Percentiles rank a stretch among this genome's conserved stretches.
phyloP scores from a whole-genome alignment of 2,113 vertebrate species.

The Passer domesticus region DNA sequence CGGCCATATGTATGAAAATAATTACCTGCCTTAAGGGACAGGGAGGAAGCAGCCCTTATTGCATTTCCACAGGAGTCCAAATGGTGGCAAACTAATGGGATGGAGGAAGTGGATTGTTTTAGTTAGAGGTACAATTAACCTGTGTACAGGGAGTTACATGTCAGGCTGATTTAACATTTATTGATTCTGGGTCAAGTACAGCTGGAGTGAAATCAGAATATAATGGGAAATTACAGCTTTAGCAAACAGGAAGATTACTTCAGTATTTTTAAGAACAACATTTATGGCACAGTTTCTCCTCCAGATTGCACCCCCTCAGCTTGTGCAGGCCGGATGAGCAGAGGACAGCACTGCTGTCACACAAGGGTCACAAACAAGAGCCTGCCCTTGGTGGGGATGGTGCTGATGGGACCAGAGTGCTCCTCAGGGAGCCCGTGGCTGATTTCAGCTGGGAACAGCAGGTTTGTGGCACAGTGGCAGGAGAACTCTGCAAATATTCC shows the following conservation, averaged over 20 bases:
- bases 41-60: slow-evolving; percentile 17
- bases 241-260: background rate
- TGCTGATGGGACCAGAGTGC: background rate
- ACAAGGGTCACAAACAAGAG: background rate
- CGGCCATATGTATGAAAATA: slow-evolving; percentile 43
- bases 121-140: background rate
- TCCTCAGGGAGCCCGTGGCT: background rate
- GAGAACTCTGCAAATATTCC: background rate
- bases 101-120: background rate
- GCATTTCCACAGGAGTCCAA: slow-evolving; percentile 13
- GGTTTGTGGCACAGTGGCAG: background rate
- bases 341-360: background rate
- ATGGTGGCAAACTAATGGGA: background rate
- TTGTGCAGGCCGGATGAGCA: background rate
- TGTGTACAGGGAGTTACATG: background rate
- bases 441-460: background rate
- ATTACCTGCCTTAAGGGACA: slow-evolving; percentile 56
- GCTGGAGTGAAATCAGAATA: background rate
- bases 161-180: background rate
- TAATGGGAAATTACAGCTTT: background rate
- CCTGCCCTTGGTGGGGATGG: background rate
- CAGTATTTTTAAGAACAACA: background rate
- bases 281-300: background rate
- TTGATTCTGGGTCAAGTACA: background rate
- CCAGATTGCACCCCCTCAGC: background rate